Base-by-base conservation (phyloP, 1,140 invertebrate species). In the Tenebrio molitor region DNA sequence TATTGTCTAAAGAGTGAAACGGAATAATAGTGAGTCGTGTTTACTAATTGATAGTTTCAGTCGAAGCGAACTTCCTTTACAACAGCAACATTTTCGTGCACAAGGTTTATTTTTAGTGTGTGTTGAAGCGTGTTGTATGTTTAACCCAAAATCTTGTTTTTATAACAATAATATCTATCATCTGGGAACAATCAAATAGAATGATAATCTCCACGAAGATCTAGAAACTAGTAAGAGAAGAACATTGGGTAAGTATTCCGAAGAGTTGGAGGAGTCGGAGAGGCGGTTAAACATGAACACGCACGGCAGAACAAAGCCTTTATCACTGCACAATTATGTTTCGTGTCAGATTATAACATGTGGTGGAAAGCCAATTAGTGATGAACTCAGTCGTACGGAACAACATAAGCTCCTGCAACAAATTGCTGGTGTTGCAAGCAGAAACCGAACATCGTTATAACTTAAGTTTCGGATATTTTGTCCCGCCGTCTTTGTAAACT, bases 301-400 rank as follows among this genome's bases (percentile, higher is more conserved):
- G 67, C 14, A 73, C 29, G 67, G 50, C 68, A 79, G 76, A 78
- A 80, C 78, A 80, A 80, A 80, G 74, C 67, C 76, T 78, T 79
- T 76, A 78, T 79, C 78, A 78, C 65, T 78, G 77, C 74, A 78
- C 79, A 79, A 80, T 80, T 80, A 80, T 80, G 79, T 79, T 78
- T 73, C 73, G 77, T 76, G 79, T 80, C 78, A 75, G 76, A 79
- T 79, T 80, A 80, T 80, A 79, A 80, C 79, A 78, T 80, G 79
- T 78, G 78, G 77, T 76, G 74, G 77, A 78, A 79, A 80, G 78
- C 77, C 79, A 80, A 80, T 80, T 80, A 80, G 78, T 77, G 77
- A 79, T 76, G 76, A 76, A 71, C 63, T 63, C 74, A 76, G 64
- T 76, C 73, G 76, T 75, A 79, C 71, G 76, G 73, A 78, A 80